Base-by-base conservation (phyloP, 2,888 invertebrate genomes). In the Drosophila suboccidentalis region DNA sequence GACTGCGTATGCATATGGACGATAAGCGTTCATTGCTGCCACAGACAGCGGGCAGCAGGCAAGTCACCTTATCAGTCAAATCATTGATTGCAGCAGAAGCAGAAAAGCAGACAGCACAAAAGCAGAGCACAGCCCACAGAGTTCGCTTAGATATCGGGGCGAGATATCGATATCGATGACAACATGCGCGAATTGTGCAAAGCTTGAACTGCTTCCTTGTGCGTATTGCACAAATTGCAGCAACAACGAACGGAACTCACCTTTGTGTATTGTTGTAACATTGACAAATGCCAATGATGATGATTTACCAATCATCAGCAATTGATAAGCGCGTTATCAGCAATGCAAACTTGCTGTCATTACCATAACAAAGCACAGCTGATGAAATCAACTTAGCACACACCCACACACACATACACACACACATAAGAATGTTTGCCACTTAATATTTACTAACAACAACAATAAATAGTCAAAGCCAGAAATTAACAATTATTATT, bases 61-160 rank as follows among this genome's bases (percentile, higher is more conserved):
- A 11, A 62, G 53, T 29, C 58, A 49, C 49, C 57, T 73, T 87
- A 84, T 84, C 84, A 84, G 84, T 84, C 85, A 84, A 71, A 69
- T 66, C 69, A 69, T 57, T 65, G 73, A 62, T 47, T 63, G 53
- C 59, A 62, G 72, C 57, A 63, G 38, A 51, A 9, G 36, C 29
- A 49, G n/a, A n/a, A 15, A 32, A 32, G 36, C 22, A 10, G 26
- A 34, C 49, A 44, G 51, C 32, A 47, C 36, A 67, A 43, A 55
- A 59, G 54, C 38, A 4, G 5, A 26, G 26, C 26, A 6, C 19
- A 34, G n/a, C n/a, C n/a, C n/a, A n/a, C 32, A n/a, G 32, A 34
- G 49, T 15, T 17, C 46, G 59, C 47, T 15, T 22, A 46, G 62
- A 54, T 57, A 72, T 51, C 53, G 55, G 6, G 36, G 36, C n/a